Evolutionary conservation across 2,113 vertebrate genomes (phyloP), one percentile per base, ranked within the genome.

Genomic region (Heptranchias perlo): DNA sequence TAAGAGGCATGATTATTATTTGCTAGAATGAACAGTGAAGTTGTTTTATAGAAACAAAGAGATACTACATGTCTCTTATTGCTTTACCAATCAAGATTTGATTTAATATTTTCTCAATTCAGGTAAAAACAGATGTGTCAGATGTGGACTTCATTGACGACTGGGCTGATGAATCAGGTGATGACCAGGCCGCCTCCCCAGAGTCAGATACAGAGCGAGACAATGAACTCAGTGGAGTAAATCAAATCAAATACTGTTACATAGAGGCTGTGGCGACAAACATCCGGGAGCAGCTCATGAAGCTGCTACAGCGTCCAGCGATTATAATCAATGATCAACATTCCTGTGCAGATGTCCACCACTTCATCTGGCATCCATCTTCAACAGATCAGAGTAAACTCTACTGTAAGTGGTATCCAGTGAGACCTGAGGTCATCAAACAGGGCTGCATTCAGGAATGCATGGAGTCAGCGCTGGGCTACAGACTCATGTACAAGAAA

Each of bases 151-250:
- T 10, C 49, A 91, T 11, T 91, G 87, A 91, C 0, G 52, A 91
- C 49, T 91, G 87, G 87, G 52, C 28, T 58, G 87, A 58, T 14
- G 87, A 58, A 58, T 16, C 87, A 35, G 31, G 28, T 58, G 87
- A 91, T 1, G 52, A 91, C 28, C 87, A 91, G 31, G 49, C 87
- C 11, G 28, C 16, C 28, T 91, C 87, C 25, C 52, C 87, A 35
- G 87, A 91, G 87, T 91, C 87, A 13, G 87, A 91, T 35, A 91
- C 52, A 3, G 87, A 91, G 87, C 87, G 87, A 91, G 87, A 91
- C 23, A 58, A 25, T 91, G 87, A 91, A 13, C 6, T 91, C 87
- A 52, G 87, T 58, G 52, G 52, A 58, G 54, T 58, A 28, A 91
- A 4, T 58, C 87, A 31, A 13, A 11, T 91, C 87, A 31, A 54